These are phyloP conservation scores for Amazona guildingii DNA, from an alignment of 2,113 vertebrate genomes.

Conservation along the genomic window DNA sequence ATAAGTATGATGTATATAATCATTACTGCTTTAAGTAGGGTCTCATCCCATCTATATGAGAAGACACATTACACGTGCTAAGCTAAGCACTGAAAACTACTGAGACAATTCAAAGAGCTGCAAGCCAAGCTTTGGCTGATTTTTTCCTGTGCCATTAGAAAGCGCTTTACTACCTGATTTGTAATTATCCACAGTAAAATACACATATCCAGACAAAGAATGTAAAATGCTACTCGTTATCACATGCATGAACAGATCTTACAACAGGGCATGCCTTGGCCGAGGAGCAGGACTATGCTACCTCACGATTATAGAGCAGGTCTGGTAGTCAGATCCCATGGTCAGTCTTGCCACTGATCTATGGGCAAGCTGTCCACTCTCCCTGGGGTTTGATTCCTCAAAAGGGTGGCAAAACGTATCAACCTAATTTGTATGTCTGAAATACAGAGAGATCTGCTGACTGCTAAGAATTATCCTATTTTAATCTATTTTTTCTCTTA, in stretches of 20 bases:
- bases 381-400: neutral
- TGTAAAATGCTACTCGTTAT: neutral
- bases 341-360: neutral
- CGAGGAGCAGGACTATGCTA: neutral
- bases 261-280: fast-evolving
- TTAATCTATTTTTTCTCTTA: neutral
- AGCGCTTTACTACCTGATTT: neutral
- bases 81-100: neutral
- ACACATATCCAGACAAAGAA: neutral
- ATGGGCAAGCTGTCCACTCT: neutral
- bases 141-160: neutral
- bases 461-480: neutral
- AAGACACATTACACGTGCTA: neutral
- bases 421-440: neutral
- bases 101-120: neutral
- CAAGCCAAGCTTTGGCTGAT: neutral
- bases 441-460: neutral
- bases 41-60: neutral
- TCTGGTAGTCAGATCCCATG: neutral
- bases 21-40: slow-evolving; percentile 33
- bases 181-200: neutral
- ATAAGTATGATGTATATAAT: slow-evolving; percentile 58
- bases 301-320: neutral
- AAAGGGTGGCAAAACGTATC: neutral
- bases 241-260: neutral